These are phyloP conservation scores for Cheilosia scutellata DNA, from an alignment of 2,888 invertebrate genomes.

Conservation along the genomic window DNA sequence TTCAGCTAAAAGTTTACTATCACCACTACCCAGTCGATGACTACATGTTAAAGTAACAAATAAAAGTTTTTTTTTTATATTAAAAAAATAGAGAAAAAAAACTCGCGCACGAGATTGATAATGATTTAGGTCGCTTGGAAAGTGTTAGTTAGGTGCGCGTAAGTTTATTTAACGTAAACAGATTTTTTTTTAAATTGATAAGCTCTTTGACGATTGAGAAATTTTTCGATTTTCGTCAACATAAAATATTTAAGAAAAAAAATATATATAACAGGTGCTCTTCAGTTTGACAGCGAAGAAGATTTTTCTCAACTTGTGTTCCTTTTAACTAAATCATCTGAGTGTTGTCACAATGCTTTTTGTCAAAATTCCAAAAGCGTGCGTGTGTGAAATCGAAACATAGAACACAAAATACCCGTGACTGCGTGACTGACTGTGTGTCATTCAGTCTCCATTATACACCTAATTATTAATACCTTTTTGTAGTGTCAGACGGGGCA, in stretches of 20 bases:
- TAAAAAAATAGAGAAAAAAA: conserved; percentile 26
- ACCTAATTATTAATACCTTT: conserved; percentile 70
- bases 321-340: conserved; percentile 4
- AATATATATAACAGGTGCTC: conserved; percentile 44
- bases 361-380: conserved; percentile 68
- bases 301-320: background rate
- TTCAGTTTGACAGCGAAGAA: conserved; percentile 34
- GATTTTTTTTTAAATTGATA: conserved; percentile 34
- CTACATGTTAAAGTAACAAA: conserved; percentile 7
- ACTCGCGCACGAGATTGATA: conserved; percentile 70
- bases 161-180: conserved; percentile 50
- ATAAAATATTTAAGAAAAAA: background rate
- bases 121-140: conserved; percentile 67
- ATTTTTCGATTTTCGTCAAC: conserved; percentile 22
- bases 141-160: conserved; percentile 65
- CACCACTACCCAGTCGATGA: conserved; percentile 18
- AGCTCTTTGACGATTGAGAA: conserved; percentile 48
- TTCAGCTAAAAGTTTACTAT: conserved; percentile 73
- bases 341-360: conserved; percentile 62
- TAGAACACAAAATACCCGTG: conserved; percentile 27
- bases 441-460: conserved; percentile 58
- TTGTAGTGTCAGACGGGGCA: conserved; percentile 22
- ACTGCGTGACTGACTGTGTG: conserved; percentile 47
- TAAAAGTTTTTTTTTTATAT: background rate
- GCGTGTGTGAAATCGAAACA: conserved; percentile 41